phyloP scores from a whole-genome alignment of 2,113 vertebrate species.

The Chaenocephalus aceratus region DNA sequence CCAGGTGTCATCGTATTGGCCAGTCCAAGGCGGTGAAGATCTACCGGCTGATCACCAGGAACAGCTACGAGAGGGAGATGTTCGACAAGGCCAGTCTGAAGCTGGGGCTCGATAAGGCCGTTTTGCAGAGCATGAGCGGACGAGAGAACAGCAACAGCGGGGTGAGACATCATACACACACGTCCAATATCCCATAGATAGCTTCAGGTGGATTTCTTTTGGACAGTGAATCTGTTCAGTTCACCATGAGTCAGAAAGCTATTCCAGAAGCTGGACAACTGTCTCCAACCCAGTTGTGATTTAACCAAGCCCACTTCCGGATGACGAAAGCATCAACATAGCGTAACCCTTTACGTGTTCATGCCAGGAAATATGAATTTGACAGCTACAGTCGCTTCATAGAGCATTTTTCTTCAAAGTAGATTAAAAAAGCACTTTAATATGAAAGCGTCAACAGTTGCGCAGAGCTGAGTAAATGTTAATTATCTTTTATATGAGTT shows the following conservation, averaged over 20 bases:
- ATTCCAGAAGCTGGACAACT: background rate
- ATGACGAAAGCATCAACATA: too few species aligned
- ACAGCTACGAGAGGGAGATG: conserved; percentile 99
- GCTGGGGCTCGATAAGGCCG: conserved; percentile 96
- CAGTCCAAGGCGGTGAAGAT: conserved; percentile 99
- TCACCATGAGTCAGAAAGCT: background rate
- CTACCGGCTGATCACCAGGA: conserved; percentile 97
- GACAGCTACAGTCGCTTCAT: too few species aligned
- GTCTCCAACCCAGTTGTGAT: too few species aligned
- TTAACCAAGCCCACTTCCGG: too few species aligned
- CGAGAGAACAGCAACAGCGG: conserved; percentile 96
- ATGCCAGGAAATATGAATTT: too few species aligned
- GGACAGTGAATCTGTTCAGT: background rate
- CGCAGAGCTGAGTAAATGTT: too few species aligned
- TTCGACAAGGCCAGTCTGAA: conserved; percentile 99
- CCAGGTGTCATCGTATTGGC: conserved; percentile 96
- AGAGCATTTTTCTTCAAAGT: too few species aligned
- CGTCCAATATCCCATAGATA: background rate
- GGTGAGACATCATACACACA: conserved; percentile 78
- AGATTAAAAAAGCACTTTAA: too few species aligned
- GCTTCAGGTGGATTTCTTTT: background rate
- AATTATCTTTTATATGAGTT: too few species aligned
- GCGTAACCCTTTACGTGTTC: too few species aligned
- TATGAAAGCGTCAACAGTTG: too few species aligned
- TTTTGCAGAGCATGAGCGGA: conserved; percentile 98